phyloP scores from a whole-genome alignment of 1,140 invertebrate species.

The Meloidogyne chitwoodi region DNA sequence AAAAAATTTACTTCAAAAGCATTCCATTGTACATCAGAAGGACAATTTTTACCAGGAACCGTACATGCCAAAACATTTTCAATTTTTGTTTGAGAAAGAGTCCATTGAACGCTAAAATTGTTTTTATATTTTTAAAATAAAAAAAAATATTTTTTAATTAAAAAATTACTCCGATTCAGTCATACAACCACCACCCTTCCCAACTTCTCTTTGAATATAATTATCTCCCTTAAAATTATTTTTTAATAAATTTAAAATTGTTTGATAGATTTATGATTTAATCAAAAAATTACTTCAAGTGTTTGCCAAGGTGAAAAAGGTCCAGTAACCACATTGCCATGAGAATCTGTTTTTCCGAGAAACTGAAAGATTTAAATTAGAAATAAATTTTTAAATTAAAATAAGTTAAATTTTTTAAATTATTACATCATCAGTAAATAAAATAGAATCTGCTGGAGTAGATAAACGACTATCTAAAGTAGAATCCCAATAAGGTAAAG shows the following conservation, averaged over 20 bases:
- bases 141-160: background rate
- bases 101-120: constrained; percentile 11
- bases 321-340: constrained; percentile 33
- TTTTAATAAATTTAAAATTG: background rate
- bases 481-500: constrained; percentile 43
- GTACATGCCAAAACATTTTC: constrained; percentile 33
- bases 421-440: constrained; percentile 49
- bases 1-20: background rate
- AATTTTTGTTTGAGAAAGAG: constrained; percentile 28
- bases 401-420: background rate
- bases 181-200: constrained; percentile 32
- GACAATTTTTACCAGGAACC: constrained; percentile 13
- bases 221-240: constrained; percentile 32
- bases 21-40: background rate
- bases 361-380: too few relatives aligned
- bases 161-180: constrained; percentile 16
- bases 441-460: constrained; percentile 53
- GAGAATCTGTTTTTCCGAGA: constrained; percentile 52
- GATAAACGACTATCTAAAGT: constrained; percentile 58
- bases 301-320: constrained; percentile 35
- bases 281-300: constrained; percentile 25
- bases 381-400: background rate
- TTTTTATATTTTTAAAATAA: constrained; percentile 2
- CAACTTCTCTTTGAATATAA: constrained; percentile 33
- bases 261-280: background rate